Percentiles rank a stretch among this genome's conserved stretches.
These are phyloP conservation scores for Teleiodes luculella DNA, from an alignment of 2,888 invertebrate genomes.

Conservation along the genomic window DNA sequence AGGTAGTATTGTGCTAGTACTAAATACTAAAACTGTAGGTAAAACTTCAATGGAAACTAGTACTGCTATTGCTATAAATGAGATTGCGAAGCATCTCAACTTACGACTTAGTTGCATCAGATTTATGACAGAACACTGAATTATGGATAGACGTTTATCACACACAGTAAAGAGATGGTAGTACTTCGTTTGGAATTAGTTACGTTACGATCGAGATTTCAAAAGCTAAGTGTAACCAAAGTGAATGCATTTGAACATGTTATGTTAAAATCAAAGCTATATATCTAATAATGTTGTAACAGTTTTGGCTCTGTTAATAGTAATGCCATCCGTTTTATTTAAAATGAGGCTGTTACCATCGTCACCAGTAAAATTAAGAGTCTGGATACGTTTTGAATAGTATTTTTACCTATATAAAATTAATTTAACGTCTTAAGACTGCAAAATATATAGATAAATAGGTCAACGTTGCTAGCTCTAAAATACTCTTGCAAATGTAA, in stretches of 20 bases:
- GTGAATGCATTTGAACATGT: neutral
- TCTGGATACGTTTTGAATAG: too few relatives aligned
- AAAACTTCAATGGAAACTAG: neutral
- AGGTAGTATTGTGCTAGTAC: constrained; percentile 9
- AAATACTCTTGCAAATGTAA: constrained; percentile 16
- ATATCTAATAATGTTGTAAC: neutral
- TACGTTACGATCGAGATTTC: neutral
- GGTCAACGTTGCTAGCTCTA: neutral
- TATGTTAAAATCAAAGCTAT: neutral
- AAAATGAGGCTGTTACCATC: neutral
- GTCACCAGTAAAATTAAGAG: too few relatives aligned
- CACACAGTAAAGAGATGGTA: neutral
- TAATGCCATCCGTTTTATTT: neutral
- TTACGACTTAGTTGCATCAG: constrained; percentile 4
- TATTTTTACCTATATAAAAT: too few relatives aligned
- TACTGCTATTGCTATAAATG: neutral
- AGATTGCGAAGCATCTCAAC: neutral
- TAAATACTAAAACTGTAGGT: constrained; percentile 1
- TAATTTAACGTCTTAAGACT: too few relatives aligned
- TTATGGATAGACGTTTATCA: constrained; percentile 1
- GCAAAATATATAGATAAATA: neutral
- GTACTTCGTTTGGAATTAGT: constrained; percentile 1
- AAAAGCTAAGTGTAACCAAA: neutral
- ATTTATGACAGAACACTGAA: constrained; percentile 4
- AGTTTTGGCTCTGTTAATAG: neutral